phyloP scores from a whole-genome alignment of 2,888 invertebrate genomes.

The Euplexia lucipara region DNA sequence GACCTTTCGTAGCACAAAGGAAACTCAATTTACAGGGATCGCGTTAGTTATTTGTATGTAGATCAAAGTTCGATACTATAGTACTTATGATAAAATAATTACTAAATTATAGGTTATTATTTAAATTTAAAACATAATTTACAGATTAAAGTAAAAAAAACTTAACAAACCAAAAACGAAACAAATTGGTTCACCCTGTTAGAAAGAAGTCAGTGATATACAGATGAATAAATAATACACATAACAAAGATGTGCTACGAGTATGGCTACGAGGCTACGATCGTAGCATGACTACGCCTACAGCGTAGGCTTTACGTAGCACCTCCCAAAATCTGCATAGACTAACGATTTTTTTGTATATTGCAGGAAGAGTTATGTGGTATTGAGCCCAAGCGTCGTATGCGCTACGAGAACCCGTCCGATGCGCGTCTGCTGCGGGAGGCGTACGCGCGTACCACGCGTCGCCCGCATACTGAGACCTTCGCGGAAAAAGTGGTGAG shows the following conservation, averaged over 20 bases:
- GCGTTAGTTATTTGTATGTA: no score
- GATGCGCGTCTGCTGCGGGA: conserved; percentile 86
- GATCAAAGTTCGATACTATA: no score
- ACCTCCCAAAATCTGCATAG: not conserved
- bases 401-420: conserved; percentile 86
- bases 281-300: conserved; percentile 38
- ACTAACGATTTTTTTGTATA: not conserved
- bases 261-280: conserved; percentile 9
- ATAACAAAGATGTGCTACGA: not conserved
- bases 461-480: conserved; percentile 86
- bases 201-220: no score
- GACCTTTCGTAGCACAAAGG: not conserved
- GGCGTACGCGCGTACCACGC: conserved; percentile 86
- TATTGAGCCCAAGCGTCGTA: conserved; percentile 89
- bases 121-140: no score
- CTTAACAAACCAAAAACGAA: no score
- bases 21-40: no score
- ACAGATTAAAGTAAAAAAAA: no score
- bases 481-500: conserved; percentile 87
- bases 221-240: no score
- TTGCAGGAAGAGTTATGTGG: conserved; percentile 91
- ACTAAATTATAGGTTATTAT: no score
- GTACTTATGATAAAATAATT: no score
- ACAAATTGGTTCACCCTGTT: no score
- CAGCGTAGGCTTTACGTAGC: conserved; percentile 11